Conservation (phyloP, 2,888 invertebrate species). For the Oscheius onirici region DNA sequence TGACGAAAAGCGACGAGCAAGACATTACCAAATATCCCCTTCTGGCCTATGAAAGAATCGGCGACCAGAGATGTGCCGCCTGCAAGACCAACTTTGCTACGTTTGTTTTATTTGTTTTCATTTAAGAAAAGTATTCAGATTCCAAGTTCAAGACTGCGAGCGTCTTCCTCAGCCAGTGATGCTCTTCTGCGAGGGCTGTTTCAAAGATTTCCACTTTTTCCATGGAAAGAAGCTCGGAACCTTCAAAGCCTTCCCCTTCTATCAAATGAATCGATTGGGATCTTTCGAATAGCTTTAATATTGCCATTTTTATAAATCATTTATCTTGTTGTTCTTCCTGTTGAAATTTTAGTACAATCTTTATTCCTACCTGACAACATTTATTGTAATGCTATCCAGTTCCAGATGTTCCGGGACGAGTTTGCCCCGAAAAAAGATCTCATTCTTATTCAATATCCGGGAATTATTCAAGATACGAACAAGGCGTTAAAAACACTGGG, state of each 20-base stretch:
- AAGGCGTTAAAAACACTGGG: constrained; percentile 67
- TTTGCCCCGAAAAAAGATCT: constrained; percentile 39
- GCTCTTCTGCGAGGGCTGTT: constrained; percentile 64
- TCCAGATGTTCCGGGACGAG: constrained; percentile 26
- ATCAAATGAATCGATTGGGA: constrained; percentile 33
- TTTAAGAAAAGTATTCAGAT: too few relatives aligned
- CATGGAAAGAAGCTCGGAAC: constrained; percentile 45
- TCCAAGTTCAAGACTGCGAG: constrained; percentile 62
- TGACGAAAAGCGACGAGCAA: constrained; percentile 61
- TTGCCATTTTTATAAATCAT: neutral
- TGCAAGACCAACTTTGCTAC: constrained; percentile 58
- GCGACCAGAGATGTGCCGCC: constrained; percentile 49
- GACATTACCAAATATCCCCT: constrained; percentile 57
- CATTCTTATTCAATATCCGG: constrained; percentile 66
- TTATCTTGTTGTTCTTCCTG: neutral
- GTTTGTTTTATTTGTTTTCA: constrained; percentile 47
- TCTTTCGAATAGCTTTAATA: constrained; percentile 12
- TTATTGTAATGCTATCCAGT: neutral
- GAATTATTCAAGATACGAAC: constrained; percentile 65
- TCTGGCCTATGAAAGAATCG: constrained; percentile 53
- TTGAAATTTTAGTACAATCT: neutral
- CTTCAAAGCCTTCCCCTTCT: constrained; percentile 49
- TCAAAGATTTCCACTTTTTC: constrained; percentile 53
- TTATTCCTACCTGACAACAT: neutral
- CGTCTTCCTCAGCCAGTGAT: constrained; percentile 62